Conservation (phyloP, 1,140 invertebrate genomes). For the Battus philenor region DNA sequence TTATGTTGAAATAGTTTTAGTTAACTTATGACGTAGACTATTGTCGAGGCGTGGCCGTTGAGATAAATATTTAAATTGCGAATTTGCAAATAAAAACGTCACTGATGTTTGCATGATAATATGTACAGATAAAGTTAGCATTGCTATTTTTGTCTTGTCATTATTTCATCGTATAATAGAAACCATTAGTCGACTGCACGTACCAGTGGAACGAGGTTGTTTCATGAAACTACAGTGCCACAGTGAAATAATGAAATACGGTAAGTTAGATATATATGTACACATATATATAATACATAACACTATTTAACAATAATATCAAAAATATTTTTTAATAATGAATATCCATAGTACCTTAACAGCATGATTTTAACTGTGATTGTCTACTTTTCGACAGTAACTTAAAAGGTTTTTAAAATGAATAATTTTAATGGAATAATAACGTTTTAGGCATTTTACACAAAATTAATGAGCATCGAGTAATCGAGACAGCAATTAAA, state of each 20-base stretch:
- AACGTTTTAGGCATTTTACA: too few relatives aligned
- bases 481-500: too few relatives aligned
- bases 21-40: background rate
- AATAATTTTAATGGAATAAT: too few relatives aligned
- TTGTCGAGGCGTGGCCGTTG: constrained; percentile 6
- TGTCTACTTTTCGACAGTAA: too few relatives aligned
- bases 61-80: background rate
- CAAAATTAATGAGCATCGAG: too few relatives aligned
- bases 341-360: too few relatives aligned
- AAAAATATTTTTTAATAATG: too few relatives aligned
- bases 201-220: background rate
- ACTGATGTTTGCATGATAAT: background rate
- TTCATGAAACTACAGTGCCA: background rate
- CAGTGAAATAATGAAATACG: background rate
- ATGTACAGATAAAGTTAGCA: background rate
- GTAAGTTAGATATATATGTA: too few relatives aligned
- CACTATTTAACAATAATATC: too few relatives aligned
- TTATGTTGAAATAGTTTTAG: background rate
- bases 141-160: background rate
- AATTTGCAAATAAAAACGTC: constrained; percentile 6
- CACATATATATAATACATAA: too few relatives aligned
- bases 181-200: background rate
- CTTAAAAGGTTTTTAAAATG: too few relatives aligned
- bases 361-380: too few relatives aligned
- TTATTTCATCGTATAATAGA: background rate